A percentile compares a stretch with the other conserved stretches of the same genome.
Evolutionary conservation across 2,888 invertebrate species (phyloP).

Genomic region (Cerastis rubricosa): DNA sequence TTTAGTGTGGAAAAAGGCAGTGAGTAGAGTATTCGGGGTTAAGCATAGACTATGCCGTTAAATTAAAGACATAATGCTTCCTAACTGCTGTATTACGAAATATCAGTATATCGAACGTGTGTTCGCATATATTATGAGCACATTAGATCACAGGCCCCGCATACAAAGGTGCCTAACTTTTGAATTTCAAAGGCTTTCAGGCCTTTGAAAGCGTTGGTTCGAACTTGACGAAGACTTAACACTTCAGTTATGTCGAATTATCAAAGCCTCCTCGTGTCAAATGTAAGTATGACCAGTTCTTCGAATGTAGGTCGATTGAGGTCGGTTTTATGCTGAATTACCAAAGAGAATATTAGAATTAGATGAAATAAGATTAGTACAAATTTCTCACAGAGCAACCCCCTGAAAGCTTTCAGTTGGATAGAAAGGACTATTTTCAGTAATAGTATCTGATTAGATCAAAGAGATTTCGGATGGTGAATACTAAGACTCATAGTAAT

Average conservation of each 20-base stretch:
- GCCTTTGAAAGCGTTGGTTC: slow-evolving; percentile 35
- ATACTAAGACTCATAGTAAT: neutral
- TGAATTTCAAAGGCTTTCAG: slow-evolving; percentile 42
- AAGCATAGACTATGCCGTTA: neutral
- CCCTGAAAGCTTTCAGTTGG: neutral
- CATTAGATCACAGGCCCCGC: slow-evolving; percentile 13
- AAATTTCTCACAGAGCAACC: neutral
- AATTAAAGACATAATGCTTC: neutral
- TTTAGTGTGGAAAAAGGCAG: neutral
- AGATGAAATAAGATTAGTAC: neutral
- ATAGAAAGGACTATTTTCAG: neutral
- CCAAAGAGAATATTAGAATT: neutral
- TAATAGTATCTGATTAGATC: neutral
- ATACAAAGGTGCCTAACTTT: slow-evolving; percentile 46
- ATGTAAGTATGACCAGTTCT: slow-evolving; percentile 19
- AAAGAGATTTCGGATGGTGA: neutral
- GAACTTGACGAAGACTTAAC: slow-evolving; percentile 13
- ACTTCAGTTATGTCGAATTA: slow-evolving; percentile 36
- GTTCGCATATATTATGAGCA: neutral
- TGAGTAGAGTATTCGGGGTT: neutral
- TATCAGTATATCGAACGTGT: slow-evolving; percentile 1
- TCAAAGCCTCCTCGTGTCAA: slow-evolving; percentile 25
- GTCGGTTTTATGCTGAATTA: neutral
- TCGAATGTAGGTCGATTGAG: neutral
- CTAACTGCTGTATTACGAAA: neutral